phyloP scores from a whole-genome alignment of 2,888 invertebrate genomes.

The Eilema depressum region DNA sequence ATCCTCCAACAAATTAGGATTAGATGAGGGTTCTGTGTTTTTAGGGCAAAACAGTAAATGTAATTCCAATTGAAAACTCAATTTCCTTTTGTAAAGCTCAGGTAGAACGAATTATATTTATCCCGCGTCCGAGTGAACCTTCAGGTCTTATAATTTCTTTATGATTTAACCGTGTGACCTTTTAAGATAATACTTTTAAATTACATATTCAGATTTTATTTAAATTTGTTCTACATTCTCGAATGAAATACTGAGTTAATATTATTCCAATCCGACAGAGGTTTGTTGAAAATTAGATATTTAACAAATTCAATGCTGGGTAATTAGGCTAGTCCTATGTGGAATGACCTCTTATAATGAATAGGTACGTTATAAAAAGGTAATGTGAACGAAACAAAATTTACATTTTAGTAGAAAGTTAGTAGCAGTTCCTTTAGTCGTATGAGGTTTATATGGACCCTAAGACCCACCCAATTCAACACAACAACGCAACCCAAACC shows the following conservation, averaged over 20 bases:
- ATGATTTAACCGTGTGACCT: conserved; percentile 8
- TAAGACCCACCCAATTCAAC: no score
- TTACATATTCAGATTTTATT: background rate
- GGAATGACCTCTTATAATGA: no score
- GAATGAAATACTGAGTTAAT: background rate
- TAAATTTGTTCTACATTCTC: background rate
- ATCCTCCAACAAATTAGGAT: conserved; percentile 79
- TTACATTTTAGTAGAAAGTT: no score
- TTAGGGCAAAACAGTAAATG: conserved; percentile 70
- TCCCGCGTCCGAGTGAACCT: conserved; percentile 36
- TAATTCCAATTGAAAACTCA: conserved; percentile 71
- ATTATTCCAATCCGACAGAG: no score
- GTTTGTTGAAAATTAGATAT: no score
- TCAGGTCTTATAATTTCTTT: conserved; percentile 38
- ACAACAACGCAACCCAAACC: no score
- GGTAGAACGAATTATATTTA: conserved; percentile 52
- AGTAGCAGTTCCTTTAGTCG: no score
- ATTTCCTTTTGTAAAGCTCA: conserved; percentile 58
- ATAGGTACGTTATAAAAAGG: no score
- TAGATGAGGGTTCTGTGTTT: conserved; percentile 73
- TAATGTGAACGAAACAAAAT: no score
- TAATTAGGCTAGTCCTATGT: no score
- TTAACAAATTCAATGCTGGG: no score
- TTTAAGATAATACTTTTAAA: background rate
- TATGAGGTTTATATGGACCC: no score